A percentile compares a stretch with the other conserved stretches of the same genome.
These are phyloP conservation scores for Hirtodrosophila confusa DNA, from an alignment of 2,888 invertebrate genomes.

Conservation along the genomic window DNA sequence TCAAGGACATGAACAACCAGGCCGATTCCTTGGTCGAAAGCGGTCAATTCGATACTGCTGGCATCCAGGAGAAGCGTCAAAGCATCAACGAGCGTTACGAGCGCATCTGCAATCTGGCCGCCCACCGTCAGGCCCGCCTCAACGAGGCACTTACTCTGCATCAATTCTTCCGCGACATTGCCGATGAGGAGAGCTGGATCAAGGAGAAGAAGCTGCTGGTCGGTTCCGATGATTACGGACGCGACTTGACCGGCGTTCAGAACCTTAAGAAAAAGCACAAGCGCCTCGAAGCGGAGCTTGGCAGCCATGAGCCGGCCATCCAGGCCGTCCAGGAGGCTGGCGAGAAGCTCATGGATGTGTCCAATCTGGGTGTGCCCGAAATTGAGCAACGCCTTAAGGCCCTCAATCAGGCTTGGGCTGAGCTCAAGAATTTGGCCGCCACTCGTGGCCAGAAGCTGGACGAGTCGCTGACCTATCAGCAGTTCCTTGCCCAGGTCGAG, in stretches of 20 bases:
- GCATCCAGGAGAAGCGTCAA: slow-evolving; percentile 96
- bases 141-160: slow-evolving; percentile 99
- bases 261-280: slow-evolving; percentile 99
- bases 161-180: slow-evolving; percentile 99
- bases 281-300: slow-evolving; percentile 98
- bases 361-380: slow-evolving; percentile 95
- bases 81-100: slow-evolving; percentile 99
- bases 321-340: slow-evolving; percentile 96
- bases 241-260: slow-evolving; percentile 98
- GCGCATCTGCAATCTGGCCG: slow-evolving; percentile 95
- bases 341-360: slow-evolving; percentile 96
- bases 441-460: slow-evolving; percentile 97
- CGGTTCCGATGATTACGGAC: slow-evolving; percentile 98
- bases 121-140: slow-evolving; percentile 94
- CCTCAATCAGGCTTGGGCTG: slow-evolving; percentile 96
- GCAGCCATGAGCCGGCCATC: slow-evolving; percentile 98
- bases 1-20: slow-evolving; percentile 96
- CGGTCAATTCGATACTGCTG: slow-evolving; percentile 98
- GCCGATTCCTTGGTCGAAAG: slow-evolving; percentile 98
- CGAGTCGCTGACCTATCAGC: slow-evolving; percentile 98
- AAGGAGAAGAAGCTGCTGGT: slow-evolving; percentile 99
- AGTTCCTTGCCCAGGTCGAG: slow-evolving; percentile 98
- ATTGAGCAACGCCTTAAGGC: slow-evolving; percentile 94
- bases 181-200: slow-evolving; percentile 99
- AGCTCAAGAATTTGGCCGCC: slow-evolving; percentile 93